Base-by-base conservation (phyloP, 2,113 vertebrate genomes). In the Agelaius phoeniceus region DNA sequence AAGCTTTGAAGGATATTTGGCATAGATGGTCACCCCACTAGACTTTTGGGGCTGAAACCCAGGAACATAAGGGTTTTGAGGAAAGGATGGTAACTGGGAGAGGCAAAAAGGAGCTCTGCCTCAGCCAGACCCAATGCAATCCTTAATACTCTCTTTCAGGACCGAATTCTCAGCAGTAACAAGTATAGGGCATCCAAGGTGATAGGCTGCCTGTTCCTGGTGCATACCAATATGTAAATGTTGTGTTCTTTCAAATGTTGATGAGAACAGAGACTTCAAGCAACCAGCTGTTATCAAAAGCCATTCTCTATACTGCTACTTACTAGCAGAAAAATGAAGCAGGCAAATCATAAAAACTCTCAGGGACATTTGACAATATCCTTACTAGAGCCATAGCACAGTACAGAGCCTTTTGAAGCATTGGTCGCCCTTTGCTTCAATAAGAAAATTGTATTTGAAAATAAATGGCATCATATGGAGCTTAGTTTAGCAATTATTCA, bases 401-500 rank as follows among this genome's bases (percentile, higher is more conserved):
- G 31, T 43, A 84, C 37, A 65, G 19, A 17, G 24, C 18, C 44
- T 73, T 94, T 82, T 79, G 62, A 89, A 87, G 10, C 6, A 9
- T 0, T 33, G 49, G n/a, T 51, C 0, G 0, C 37, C 44, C 58
- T 87, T 89, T 13, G 1, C 59, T 81, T 93, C 71, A 48, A 20
- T 62, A 76, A 69, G 20, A 79, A 93, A 73, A 84, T 20, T 9
- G 16, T 51, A 71, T 65, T 85, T 68, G 43, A 94, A 88, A 88
- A 83, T 33, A 73, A 85, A 88, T 30, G 59, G 35, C 26, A 6
- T 84, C 79, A 11, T 22, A 49, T 2, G 30, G 75, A 85, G 55
- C 28, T 61, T 76, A 52, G 43, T 69, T 88, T 55, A 90, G 75
- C 37, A 90, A 81, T 93, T 76, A 90, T 84, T 86, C 68, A 66